Evolutionary conservation across 1,140 invertebrate genomes (phyloP).

Genomic region (Ceratina calcarata): DNA sequence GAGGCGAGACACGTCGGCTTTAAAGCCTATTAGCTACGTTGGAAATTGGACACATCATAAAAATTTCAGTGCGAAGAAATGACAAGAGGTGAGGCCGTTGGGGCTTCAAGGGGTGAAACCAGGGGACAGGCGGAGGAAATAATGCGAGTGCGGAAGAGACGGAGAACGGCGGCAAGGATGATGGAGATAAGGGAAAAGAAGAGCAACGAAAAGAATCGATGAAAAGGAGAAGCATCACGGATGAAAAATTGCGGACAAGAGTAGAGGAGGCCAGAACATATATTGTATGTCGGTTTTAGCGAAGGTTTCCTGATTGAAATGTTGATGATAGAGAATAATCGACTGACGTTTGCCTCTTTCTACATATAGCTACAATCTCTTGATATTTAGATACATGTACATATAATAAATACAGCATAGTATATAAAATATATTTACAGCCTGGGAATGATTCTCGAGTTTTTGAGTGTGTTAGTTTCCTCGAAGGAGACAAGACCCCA

Average conservation of each 20-base stretch:
- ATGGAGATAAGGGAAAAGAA: background rate
- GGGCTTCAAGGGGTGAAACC: slow-evolving; percentile 17
- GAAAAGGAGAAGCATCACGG: background rate
- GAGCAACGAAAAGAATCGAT: background rate
- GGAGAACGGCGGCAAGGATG: background rate
- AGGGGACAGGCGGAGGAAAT: slow-evolving; percentile 36
- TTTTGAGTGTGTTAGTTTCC: no score
- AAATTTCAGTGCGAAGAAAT: slow-evolving; percentile 61
- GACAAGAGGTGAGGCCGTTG: slow-evolving; percentile 45
- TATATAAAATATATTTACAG: no score
- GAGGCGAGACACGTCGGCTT: slow-evolving; percentile 50
- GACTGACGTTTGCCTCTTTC: background rate
- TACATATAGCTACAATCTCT: background rate
- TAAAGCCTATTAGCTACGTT: slow-evolving; percentile 63
- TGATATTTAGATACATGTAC: no score
- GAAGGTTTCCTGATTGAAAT: background rate
- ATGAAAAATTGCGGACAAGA: no score
- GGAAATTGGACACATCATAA: slow-evolving; percentile 65
- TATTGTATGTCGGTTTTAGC: background rate
- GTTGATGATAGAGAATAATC: background rate
- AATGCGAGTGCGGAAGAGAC: background rate
- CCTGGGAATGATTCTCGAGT: no score
- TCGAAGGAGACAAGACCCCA: no score
- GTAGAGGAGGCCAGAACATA: no score
- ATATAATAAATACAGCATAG: no score